Percentiles rank a stretch among this genome's conserved stretches.
These are phyloP conservation scores for Thera obeliscata DNA, from an alignment of 2,888 invertebrate genomes.

Conservation along the genomic window DNA sequence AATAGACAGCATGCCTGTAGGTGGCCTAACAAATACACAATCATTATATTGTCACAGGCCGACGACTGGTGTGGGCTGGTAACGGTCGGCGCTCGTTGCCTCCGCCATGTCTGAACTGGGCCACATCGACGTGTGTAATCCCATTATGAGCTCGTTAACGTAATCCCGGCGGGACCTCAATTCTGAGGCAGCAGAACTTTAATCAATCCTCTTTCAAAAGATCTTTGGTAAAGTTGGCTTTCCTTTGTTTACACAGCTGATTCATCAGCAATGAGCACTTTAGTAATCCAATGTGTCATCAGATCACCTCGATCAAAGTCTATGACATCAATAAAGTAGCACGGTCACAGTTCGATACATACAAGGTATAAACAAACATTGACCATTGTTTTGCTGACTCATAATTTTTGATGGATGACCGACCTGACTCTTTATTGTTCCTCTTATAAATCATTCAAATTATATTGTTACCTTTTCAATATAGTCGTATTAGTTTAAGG, in stretches of 20 bases:
- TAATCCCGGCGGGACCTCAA: constrained; percentile 69
- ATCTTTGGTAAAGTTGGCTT: constrained; percentile 15
- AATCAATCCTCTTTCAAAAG: constrained; percentile 42
- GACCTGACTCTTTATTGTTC: constrained; percentile 31
- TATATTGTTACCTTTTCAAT: constrained; percentile 58
- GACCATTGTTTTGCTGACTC: constrained; percentile 59
- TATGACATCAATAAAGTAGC: constrained; percentile 50
- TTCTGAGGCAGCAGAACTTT: constrained; percentile 51
- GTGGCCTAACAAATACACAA: constrained; percentile 66
- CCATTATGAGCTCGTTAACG: constrained; percentile 81
- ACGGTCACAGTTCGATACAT: constrained; percentile 48
- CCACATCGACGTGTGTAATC: constrained; percentile 75
- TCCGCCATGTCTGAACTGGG: constrained; percentile 71
- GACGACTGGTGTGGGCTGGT: constrained; percentile 68
- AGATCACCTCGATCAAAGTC: constrained; percentile 48
- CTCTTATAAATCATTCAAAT: constrained; percentile 66
- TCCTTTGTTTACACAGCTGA: constrained; percentile 36
- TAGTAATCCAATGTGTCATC: constrained; percentile 54
- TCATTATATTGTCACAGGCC: constrained; percentile 76
- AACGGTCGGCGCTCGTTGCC: constrained; percentile 55
- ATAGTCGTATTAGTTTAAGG: constrained; percentile 43
- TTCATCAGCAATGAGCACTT: constrained; percentile 49
- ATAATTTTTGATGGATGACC: constrained; percentile 58
- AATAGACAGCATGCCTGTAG: constrained; percentile 55
- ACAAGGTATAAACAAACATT: constrained; percentile 42